These are phyloP conservation scores for Saccostrea echinata DNA, from an alignment of 1,140 invertebrate genomes.

Conservation along the genomic window DNA sequence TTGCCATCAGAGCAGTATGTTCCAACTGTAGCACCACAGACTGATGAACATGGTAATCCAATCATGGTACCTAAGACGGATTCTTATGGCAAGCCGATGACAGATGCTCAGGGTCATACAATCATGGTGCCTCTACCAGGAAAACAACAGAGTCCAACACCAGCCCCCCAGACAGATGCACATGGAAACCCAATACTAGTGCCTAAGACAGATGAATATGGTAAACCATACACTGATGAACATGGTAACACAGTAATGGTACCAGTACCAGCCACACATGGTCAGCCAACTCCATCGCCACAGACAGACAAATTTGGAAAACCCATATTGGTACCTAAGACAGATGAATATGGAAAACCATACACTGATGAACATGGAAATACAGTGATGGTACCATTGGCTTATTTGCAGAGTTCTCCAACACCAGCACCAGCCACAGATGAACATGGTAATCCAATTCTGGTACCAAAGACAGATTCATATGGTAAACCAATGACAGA, in stretches of 20 bases:
- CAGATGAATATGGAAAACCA: slow-evolving; percentile 44
- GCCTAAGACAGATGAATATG: slow-evolving; percentile 17
- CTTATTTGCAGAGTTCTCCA: slow-evolving; percentile 27
- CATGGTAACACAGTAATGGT: slow-evolving; percentile 26
- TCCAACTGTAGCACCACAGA: slow-evolving; percentile 39
- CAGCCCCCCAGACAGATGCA: slow-evolving; percentile 5
- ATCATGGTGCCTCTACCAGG: slow-evolving; percentile 11
- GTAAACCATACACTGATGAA: neutral
- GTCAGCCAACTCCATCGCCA: slow-evolving; percentile 29
- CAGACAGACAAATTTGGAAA: slow-evolving; percentile 29
- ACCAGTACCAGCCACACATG: slow-evolving; percentile 11
- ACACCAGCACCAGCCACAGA: slow-evolving; percentile 45
- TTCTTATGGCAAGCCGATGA: slow-evolving; percentile 33
- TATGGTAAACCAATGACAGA: slow-evolving; percentile 37
- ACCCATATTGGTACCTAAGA: slow-evolving; percentile 29
- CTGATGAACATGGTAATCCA: slow-evolving; percentile 7
- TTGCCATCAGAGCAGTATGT: neutral
- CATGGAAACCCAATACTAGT: neutral
- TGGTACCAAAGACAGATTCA: slow-evolving; percentile 1
- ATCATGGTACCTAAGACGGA: slow-evolving; percentile 42
- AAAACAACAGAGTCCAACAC: slow-evolving; percentile 17
- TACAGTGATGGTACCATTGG: neutral
- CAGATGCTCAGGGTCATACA: neutral
- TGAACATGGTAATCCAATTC: slow-evolving; percentile 44
- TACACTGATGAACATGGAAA: slow-evolving; percentile 35